Evolutionary conservation across 2,888 invertebrate genomes (phyloP), one percentile per base, ranked within the genome.

Genomic region (Volucella bombylans): DNA sequence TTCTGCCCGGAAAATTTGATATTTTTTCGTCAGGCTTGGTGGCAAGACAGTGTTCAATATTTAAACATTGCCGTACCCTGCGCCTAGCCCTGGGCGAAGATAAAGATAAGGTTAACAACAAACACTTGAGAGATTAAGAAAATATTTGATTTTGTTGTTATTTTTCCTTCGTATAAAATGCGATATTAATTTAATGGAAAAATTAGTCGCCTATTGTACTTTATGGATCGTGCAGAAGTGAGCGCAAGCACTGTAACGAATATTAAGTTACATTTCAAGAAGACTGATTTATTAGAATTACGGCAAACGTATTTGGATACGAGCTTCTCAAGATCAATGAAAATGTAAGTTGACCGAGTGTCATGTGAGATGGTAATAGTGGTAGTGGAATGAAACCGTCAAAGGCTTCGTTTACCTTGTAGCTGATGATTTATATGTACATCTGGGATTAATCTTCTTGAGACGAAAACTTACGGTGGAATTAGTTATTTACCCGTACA

Each of bases 131-230:
- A 83, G 83, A 76, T 80, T 83, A 80, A 69, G 64, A 41, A 67
- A 55, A 52, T 54, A 45, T 31, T 31, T 31, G 31, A 6, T 4
- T 31, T 31, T 31, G 31, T 31, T 31, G 31, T 31, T 23, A 6
- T 6, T 31, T 6, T 31, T 6, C 31, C 14, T n/a, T 57, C 50
- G 50, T 72, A 82, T 78, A 65, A 83, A 83, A 65, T 61, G 64
- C 64, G 61, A 73, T 65, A 74, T 73, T 59, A 74, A 54, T 43
- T 74, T 74, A 83, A 79, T 79, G 64, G 69, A n/a, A 68, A 31
- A 64, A 49, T 83, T 83, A 83, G 82, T 83, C 38, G 73, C 10
- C 59, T 59, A 45, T 71, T 69, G 59, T 38, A 83, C 79, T 79
- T 59, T 73, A 79, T 54, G 59, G 79, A 65, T 83, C 39, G 82